Percentiles rank a stretch among this genome's conserved stretches.
These are phyloP conservation scores for Lasiurus borealis DNA, from an alignment of 2,113 vertebrate genomes.

Conservation along the genomic window DNA sequence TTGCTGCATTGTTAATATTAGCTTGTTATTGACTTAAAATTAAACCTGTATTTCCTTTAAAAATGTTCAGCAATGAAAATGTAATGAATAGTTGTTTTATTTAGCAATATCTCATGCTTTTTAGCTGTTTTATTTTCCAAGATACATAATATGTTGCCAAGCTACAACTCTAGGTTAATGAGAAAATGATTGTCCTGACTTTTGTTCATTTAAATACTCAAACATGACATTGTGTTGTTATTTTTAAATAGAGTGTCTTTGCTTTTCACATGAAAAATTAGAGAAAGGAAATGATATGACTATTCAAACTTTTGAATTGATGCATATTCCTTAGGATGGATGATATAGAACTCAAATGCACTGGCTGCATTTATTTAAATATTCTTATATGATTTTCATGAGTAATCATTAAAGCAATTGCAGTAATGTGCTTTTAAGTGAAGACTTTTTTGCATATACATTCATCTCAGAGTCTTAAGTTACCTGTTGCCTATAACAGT, in stretches of 20 bases:
- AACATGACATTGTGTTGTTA: slow-evolving; percentile 73
- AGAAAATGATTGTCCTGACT: slow-evolving; percentile 69
- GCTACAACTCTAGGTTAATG: slow-evolving; percentile 64
- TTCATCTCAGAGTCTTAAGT: neutral
- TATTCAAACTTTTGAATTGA: slow-evolving; percentile 68
- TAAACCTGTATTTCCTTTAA: slow-evolving; percentile 1
- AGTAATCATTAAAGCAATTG: slow-evolving; percentile 59
- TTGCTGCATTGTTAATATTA: slow-evolving; percentile 44
- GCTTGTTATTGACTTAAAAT: slow-evolving; percentile 40
- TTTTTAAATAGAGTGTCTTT: slow-evolving; percentile 75
- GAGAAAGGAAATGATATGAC: slow-evolving; percentile 52
- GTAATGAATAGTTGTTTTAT: slow-evolving; percentile 53
- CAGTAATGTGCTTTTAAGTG: neutral
- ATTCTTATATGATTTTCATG: slow-evolving; percentile 60
- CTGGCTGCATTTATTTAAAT: slow-evolving; percentile 69
- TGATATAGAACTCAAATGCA: slow-evolving; percentile 61
- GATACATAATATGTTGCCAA: slow-evolving; percentile 47
- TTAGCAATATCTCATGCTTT: neutral
- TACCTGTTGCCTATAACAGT: neutral
- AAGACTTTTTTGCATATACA: neutral
- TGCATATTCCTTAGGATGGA: slow-evolving; percentile 69
- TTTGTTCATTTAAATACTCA: slow-evolving; percentile 70
- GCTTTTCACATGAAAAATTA: slow-evolving; percentile 73
- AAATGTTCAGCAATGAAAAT: slow-evolving; percentile 50
- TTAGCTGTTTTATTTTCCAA: slow-evolving; percentile 47